Percentiles rank a stretch among this genome's conserved stretches.
Conservation (phyloP, 2,113 vertebrate species). For the Phycodurus eques region DNA sequence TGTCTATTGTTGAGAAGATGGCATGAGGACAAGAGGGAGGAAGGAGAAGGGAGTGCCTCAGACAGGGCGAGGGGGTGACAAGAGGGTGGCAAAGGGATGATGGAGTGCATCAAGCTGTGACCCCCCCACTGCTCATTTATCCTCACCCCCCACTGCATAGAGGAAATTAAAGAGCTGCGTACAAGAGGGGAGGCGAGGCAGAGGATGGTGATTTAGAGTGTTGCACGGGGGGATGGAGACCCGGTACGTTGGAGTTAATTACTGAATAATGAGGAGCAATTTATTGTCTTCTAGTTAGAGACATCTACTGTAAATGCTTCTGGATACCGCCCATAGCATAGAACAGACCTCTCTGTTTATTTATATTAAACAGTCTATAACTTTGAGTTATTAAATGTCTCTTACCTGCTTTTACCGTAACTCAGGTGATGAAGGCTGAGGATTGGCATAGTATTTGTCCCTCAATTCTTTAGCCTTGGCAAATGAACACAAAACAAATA, state of each 20-base stretch:
- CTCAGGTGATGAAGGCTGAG: too few relatives aligned
- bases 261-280: slow-evolving; percentile 84
- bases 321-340: slow-evolving; percentile 56
- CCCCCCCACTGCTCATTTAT: slow-evolving; percentile 41
- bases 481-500: too few relatives aligned
- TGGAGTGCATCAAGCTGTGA: slow-evolving; percentile 67
- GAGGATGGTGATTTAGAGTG: slow-evolving; percentile 73
- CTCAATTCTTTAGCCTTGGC: too few relatives aligned
- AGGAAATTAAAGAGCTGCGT: slow-evolving; percentile 79
- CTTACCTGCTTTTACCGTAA: slow-evolving; percentile 16
- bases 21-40: slow-evolving; percentile 13
- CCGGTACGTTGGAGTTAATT: slow-evolving; percentile 77
- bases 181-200: slow-evolving; percentile 63
- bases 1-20: slow-evolving; percentile 19
- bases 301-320: slow-evolving; percentile 70
- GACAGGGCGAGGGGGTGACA: slow-evolving; percentile 43
- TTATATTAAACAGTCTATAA: slow-evolving; percentile 48
- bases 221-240: slow-evolving; percentile 64
- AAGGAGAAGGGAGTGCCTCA: slow-evolving; percentile 25
- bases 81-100: slow-evolving; percentile 66
- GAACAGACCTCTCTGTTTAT: slow-evolving; percentile 37
- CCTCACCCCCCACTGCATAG: slow-evolving; percentile 66
- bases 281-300: slow-evolving; percentile 85
- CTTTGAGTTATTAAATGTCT: slow-evolving; percentile 45
- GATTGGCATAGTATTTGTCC: too few relatives aligned